Evolutionary conservation across 2,888 invertebrate genomes (phyloP), one percentile per base, ranked within the genome.

Genomic region (Petrolisthes cinctipes): DNA sequence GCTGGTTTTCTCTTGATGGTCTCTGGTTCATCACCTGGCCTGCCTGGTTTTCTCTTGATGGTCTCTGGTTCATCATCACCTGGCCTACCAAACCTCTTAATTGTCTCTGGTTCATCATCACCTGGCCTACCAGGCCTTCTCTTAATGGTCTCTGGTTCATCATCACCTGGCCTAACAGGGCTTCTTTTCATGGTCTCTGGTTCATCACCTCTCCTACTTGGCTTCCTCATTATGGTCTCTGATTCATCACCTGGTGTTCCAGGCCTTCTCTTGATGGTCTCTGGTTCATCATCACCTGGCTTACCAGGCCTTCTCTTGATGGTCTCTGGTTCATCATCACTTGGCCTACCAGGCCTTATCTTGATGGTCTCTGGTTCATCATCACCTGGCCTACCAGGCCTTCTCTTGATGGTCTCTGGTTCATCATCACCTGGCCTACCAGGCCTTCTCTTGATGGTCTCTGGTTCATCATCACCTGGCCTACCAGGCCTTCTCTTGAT

Each of bases 401-500:
- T 61, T 54, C 80, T 57, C 71, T 54, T 68, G 51, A 75, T 79
- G 14, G 23, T 54, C 82, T 82, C 86, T 5, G 86, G 86, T 81
- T 85, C 85, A 14, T 85, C 85, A 51, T 79, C 79, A 54, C 56
- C 78, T 80, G 85, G 85, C 80, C 80, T 85, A n/a, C 85, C 71
- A 14, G 68, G 84, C 56, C 23, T 84, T 56, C 71, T 79, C 53
- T 66, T 79, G 11, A 66, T 85, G 68, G 37, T 80, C 51, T 80
- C 80, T 68, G 85, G 85, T 79, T 85, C 85, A 54, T 81, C 73
- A 37, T 85, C 56, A 71, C 71, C 71, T 66, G 85, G 85, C 71
- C 56, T 81, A 6, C 86, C 71, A 4, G 85, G 80, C 17, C 54
- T 85, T 51, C 73, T 80, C 54, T 5, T 85, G 9, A 37, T 84